These are phyloP conservation scores for Bombus turneri DNA, from an alignment of 1,140 invertebrate genomes.

Conservation along the genomic window DNA sequence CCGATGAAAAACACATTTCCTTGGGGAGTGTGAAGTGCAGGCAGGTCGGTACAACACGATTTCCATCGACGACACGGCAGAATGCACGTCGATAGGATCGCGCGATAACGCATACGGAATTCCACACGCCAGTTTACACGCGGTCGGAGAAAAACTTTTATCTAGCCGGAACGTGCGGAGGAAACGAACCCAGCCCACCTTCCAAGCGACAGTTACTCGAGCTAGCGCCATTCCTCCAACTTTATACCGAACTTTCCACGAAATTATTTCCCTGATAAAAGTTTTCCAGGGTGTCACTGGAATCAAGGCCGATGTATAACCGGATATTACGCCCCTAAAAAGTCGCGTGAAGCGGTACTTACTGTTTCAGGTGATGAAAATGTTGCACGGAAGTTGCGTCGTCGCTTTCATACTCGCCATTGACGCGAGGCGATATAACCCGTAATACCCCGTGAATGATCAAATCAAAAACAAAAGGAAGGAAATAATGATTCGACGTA, in stretches of 20 bases:
- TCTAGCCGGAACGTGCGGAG: constrained; percentile 39
- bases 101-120: constrained; percentile 53
- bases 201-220: constrained; percentile 41
- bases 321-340: constrained; percentile 64
- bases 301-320: constrained; percentile 63
- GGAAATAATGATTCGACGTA: background rate
- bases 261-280: constrained; percentile 71
- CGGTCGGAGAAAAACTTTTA: constrained; percentile 54
- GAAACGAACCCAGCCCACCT: constrained; percentile 47
- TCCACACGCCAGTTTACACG: constrained; percentile 59
- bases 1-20: constrained; percentile 48
- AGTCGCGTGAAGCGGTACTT: constrained; percentile 29
- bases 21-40: background rate
- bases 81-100: constrained; percentile 28
- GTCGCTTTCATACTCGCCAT: background rate
- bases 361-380: constrained; percentile 30
- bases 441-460: constrained; percentile 11
- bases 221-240: constrained; percentile 36
- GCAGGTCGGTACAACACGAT: constrained; percentile 36
- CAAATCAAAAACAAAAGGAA: background rate
- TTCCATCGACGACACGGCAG: constrained; percentile 46
- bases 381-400: background rate
- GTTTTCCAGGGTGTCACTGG: constrained; percentile 57
- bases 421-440: too few relatives aligned
- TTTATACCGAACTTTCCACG: constrained; percentile 56